Conservation (phyloP, 2,888 invertebrate species). For the Pharmacophagus antenor region DNA sequence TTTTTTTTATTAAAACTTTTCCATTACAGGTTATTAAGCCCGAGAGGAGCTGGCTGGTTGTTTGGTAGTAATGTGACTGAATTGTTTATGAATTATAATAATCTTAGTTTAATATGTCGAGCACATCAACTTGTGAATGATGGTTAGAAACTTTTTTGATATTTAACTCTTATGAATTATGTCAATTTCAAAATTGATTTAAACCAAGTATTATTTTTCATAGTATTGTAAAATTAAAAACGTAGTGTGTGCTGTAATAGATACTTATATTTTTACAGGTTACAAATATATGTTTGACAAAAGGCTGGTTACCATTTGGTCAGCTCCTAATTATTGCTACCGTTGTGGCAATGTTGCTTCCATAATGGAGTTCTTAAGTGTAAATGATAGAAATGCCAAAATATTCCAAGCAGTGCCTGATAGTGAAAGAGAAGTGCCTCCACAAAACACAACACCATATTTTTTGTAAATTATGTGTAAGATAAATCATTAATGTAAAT, state of each 20-base stretch:
- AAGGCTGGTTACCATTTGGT: slow-evolving; percentile 98
- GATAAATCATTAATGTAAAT: slow-evolving; percentile 55
- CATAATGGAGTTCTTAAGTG: slow-evolving; percentile 92
- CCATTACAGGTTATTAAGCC: slow-evolving; percentile 87
- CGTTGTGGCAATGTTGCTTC: slow-evolving; percentile 99
- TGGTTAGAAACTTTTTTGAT: slow-evolving; percentile 80
- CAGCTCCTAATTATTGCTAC: slow-evolving; percentile 99
- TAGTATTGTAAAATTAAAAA: too few relatives aligned
- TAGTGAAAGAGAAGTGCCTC: slow-evolving; percentile 94
- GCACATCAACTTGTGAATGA: slow-evolving; percentile 99
- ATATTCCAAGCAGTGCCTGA: slow-evolving; percentile 98
- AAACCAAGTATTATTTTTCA: too few relatives aligned
- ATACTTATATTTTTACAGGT: slow-evolving; percentile 83
- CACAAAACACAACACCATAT: slow-evolving; percentile 96
- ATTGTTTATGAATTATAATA: slow-evolving; percentile 96
- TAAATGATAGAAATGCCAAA: slow-evolving; percentile 89
- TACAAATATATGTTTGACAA: slow-evolving; percentile 99
- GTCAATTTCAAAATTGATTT: too few relatives aligned
- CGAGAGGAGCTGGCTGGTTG: slow-evolving; percentile 98
- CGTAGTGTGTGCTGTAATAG: too few relatives aligned
- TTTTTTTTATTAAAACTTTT: too few relatives aligned
- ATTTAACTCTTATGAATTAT: too few relatives aligned
- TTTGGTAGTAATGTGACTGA: slow-evolving; percentile 97
- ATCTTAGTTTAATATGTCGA: slow-evolving; percentile 95
- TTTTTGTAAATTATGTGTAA: slow-evolving; percentile 86